Evolutionary conservation across 2,797 vertebrate species (phyloP).

Genomic region (Dendrocincla tyrannina): DNA sequence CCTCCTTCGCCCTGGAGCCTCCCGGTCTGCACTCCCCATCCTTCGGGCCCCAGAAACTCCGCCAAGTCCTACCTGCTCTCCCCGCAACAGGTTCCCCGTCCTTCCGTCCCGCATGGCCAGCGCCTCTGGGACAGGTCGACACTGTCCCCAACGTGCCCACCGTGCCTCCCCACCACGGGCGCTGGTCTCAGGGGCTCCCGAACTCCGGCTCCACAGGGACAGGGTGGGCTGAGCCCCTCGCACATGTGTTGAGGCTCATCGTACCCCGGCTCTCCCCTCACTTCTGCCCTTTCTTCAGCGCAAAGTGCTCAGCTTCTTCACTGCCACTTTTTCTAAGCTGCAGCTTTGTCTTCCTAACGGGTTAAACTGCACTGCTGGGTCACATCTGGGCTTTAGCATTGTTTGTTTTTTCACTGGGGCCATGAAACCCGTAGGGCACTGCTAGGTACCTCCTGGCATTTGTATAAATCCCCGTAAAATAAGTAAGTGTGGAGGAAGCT

Average conservation of each 20-base stretch:
- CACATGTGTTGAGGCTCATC: fast-evolving
- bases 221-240: neutral
- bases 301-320: neutral
- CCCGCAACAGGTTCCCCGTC: no score
- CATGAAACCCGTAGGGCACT: neutral
- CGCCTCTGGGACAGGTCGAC: neutral
- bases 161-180: fast-evolving
- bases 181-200: neutral
- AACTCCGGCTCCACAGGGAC: neutral
- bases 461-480: neutral
- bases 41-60: neutral
- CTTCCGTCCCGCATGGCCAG: neutral
- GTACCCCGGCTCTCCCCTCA: neutral
- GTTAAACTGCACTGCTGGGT: neutral
- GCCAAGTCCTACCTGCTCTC: neutral
- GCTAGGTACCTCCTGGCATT: neutral
- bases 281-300: neutral
- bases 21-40: neutral
- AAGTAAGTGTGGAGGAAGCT: neutral
- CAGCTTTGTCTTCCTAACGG: neutral
- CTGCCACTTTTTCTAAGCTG: fast-evolving
- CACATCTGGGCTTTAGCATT: neutral
- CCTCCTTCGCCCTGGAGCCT: neutral
- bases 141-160: neutral
- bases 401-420: neutral